Evolutionary conservation across 2,113 vertebrate genomes (phyloP).

Genomic region (Grus americana): DNA sequence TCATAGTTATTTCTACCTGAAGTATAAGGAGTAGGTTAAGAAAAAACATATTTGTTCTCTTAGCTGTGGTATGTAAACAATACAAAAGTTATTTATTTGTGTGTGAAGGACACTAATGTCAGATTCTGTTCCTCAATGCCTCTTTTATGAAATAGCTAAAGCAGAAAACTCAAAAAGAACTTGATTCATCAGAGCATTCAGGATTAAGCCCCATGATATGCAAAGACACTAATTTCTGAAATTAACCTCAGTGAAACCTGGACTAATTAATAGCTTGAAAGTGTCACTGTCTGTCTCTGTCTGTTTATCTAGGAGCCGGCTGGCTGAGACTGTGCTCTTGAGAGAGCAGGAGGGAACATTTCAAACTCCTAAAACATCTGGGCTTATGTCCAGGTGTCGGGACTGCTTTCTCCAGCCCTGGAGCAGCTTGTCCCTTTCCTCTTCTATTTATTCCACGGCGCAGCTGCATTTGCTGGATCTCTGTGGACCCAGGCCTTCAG

Average conservation of each 20-base stretch:
- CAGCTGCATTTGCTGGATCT: not conserved
- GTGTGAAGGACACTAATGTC: not conserved
- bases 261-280: constrained; percentile 35
- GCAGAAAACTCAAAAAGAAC: not conserved
- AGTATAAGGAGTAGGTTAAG: not conserved
- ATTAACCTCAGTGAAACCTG: constrained; percentile 3
- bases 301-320: not conserved
- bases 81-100: not conserved
- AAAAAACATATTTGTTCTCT: not conserved
- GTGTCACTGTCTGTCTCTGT: not conserved
- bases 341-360: constrained; percentile 26
- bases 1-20: not conserved
- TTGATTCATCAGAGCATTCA: not conserved
- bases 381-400: constrained; percentile 1
- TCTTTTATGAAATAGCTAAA: not conserved
- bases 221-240: constrained; percentile 34
- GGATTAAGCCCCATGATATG: not conserved
- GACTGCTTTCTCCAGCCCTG: not conserved
- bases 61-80: not conserved
- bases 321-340: constrained; percentile 11
- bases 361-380: constrained; percentile 27
- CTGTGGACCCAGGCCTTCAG: not conserved
- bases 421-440: not conserved
- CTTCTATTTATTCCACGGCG: not conserved
- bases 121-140: not conserved